Evolutionary conservation across 2,113 vertebrate species (phyloP).

Genomic region (Ochotona curzoniae): DNA sequence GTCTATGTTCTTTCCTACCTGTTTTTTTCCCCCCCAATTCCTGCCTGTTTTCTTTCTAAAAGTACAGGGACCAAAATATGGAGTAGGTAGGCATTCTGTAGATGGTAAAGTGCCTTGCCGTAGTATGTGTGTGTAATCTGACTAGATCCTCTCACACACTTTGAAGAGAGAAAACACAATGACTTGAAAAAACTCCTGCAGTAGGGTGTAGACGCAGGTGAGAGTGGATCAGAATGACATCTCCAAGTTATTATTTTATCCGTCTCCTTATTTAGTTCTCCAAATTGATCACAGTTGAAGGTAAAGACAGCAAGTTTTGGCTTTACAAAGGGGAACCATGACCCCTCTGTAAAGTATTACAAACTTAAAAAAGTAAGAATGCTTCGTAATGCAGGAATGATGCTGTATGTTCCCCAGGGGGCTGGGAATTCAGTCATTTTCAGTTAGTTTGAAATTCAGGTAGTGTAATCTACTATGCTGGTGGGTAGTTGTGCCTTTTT

Average conservation of each 20-base stretch:
- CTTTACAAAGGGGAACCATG: not conserved
- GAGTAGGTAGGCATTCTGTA: not conserved
- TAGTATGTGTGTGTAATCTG: not conserved
- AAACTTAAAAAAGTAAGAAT: slow-evolving; percentile 1
- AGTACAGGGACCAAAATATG: not conserved
- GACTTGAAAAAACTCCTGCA: not conserved
- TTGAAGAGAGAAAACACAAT: not conserved
- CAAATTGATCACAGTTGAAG: not conserved
- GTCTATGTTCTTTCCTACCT: not conserved
- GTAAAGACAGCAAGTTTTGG: not conserved
- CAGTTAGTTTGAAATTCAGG: not conserved
- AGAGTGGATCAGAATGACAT: not conserved
- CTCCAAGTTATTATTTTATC: not conserved
- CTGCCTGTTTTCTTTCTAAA: not conserved
- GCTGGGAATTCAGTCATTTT: not conserved
- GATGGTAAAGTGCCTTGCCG: not conserved
- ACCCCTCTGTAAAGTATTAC: not conserved
- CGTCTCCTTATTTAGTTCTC: slow-evolving; percentile 1
- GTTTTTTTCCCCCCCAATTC: not conserved
- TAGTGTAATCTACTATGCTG: not conserved
- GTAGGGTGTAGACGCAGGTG: not conserved
- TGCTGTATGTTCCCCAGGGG: not conserved
- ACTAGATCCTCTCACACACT: not conserved
- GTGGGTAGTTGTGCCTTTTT: not conserved
- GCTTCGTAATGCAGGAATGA: not conserved